phyloP scores from a whole-genome alignment of 2,797 vertebrate species.

The Botia almorhae region DNA sequence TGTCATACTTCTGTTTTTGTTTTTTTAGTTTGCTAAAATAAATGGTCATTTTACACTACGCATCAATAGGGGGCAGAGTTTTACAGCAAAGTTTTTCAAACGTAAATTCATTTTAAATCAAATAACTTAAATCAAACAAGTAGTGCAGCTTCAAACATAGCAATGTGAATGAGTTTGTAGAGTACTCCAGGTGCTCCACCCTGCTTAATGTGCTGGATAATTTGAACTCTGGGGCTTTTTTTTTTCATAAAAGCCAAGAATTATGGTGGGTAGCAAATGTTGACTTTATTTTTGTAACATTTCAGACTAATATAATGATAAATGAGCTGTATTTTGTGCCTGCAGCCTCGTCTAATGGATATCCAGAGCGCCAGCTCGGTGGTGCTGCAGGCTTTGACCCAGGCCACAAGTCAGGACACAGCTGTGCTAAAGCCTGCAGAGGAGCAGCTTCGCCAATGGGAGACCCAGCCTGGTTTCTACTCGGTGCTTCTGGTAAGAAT shows the following conservation, averaged over 20 bases:
- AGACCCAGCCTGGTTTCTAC: constrained; percentile 97
- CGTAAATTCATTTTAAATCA: neutral
- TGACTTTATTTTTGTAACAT: neutral
- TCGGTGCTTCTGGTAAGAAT: constrained; percentile 90
- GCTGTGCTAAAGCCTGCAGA: constrained; percentile 93
- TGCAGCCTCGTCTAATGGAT: constrained; percentile 82
- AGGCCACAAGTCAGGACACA: constrained; percentile 96
- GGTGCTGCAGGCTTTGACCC: constrained; percentile 93
- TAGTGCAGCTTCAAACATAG: neutral
- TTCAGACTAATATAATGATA: neutral
- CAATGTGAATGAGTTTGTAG: neutral
- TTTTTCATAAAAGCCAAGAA: neutral
- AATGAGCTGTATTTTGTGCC: constrained; percentile 53
- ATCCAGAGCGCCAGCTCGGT: constrained; percentile 91
- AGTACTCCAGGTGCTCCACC: neutral
- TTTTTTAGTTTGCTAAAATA: constrained; percentile 2
- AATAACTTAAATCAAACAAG: neutral
- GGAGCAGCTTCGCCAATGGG: constrained; percentile 95
- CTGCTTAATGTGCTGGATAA: neutral
- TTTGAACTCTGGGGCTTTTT: neutral
- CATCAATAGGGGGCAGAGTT: constrained; percentile 43
- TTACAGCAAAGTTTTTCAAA: neutral
- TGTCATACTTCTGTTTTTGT: neutral
- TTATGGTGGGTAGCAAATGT: neutral
- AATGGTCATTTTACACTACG: neutral